Evolutionary conservation across 2,888 invertebrate genomes (phyloP), one percentile per base, ranked within the genome.

Genomic region (Dryobotodes eremita): DNA sequence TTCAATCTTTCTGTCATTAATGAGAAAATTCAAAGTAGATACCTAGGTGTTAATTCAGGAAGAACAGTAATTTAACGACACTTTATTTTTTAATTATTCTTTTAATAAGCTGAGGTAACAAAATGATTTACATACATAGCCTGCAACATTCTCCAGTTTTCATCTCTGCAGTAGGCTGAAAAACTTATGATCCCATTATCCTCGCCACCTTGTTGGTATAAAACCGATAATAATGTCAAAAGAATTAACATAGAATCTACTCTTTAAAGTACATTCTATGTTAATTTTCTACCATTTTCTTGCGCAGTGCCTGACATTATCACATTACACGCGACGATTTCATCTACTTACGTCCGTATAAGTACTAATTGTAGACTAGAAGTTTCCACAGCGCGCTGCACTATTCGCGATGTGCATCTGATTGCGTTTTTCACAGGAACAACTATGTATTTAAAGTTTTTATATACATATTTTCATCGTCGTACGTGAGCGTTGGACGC

Each of bases 351-450:
- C 7, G 31, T 53, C 80, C 82, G 3, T 85, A 85, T 86, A 73
- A 65, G 84, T 42, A 46, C 61, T 86, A 80, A 85, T 85, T 86
- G 76, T 59, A 15, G 46, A 48, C 86, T 74, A 76, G 73, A 83
- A 79, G 55, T 69, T 53, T 66, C 71, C 82, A 15, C 72, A 50
- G 36, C 6, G 23, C n/a, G 71, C n/a, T 23, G 50, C 13, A 31
- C 68, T 59, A 81, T 69, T 65, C 71, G 7, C 62, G 15, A 85
- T 59, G 75, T 75, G 82, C 64, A 79, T 75, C 26, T 66, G 61
- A 86, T 85, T 85, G 83, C 74, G 76, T 76, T 68, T 68, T 79
- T 84, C 84, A 76, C 83, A 62, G 86, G 76, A 85, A 79, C 68
- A 74, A 83, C 48, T 79, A 74, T 84, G 55, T 79, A 78, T 82